phyloP scores from a whole-genome alignment of 2,113 vertebrate species.

The Lasiurus cinereus region DNA sequence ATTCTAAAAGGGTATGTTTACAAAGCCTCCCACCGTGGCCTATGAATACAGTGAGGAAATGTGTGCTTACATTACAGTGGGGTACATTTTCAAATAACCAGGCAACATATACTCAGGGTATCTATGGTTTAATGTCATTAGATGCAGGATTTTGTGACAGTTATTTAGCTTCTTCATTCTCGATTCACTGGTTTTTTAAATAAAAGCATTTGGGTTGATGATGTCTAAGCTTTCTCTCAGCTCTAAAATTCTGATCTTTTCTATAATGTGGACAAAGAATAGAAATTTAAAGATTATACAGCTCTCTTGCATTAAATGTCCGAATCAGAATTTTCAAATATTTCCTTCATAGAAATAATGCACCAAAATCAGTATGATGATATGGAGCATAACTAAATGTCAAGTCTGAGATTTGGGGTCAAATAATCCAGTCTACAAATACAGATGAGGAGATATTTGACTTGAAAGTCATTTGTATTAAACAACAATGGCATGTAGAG shows the following conservation, averaged over 20 bases:
- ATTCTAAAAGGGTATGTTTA: not conserved
- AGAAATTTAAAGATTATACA: not conserved
- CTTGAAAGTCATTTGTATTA: not conserved
- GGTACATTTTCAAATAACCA: not conserved
- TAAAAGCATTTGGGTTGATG: not conserved
- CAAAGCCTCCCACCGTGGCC: not conserved
- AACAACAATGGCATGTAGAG: not conserved
- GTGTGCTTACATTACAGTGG: not conserved
- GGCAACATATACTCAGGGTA: not conserved
- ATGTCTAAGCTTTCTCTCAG: not conserved
- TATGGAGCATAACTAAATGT: conserved; percentile 33
- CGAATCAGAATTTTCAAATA: conserved; percentile 7
- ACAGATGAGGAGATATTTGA: not conserved
- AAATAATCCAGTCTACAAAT: not conserved
- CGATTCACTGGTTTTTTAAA: conserved; percentile 12
- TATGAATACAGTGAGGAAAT: not conserved
- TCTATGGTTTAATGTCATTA: not conserved
- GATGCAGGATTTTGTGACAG: not conserved
- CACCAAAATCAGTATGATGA: not conserved
- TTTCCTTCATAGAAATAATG: not conserved
- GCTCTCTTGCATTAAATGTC: conserved; percentile 3
- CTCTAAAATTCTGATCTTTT: conserved; percentile 37
- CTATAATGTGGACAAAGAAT: not conserved
- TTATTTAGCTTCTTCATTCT: not conserved
- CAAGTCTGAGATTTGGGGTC: not conserved